Base-by-base conservation (phyloP, 2,797 vertebrate genomes). In the Myotis findleyi region DNA sequence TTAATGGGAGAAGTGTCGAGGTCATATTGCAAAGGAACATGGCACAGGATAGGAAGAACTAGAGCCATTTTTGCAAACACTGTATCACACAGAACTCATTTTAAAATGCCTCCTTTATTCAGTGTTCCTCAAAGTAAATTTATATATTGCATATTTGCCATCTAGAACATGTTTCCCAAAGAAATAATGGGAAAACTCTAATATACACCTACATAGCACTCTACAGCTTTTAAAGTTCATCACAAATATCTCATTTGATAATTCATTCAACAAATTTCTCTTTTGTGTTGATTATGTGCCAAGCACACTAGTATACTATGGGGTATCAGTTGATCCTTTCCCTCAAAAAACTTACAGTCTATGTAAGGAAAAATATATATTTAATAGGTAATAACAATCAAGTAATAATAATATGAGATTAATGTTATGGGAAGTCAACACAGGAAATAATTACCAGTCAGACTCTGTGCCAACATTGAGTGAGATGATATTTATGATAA, bases 221-320 rank as follows among this genome's bases (percentile, higher is more conserved):
- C 66, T 83, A 84, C 0, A 71, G 25, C 69, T 88, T 91, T 71
- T 64, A 90, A 96, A 86, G 7, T 68, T 66, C 47, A 76, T 86
- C 23, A 71, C 44, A 87, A 87, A 92, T 68, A 82, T 73, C 64
- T 95, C 41, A 41, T 66, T 87, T 84, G 51, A 47, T 72, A 95
- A 47, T 55, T 92, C 51, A 89, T 73, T 87, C 66, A 84, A 51
- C 23, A 93, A 71, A 73, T 90, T 88, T 83, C 36, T 92, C 90
- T 55, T 84, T 44, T 36, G 36, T 62, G 8, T 14, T 27, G 49
- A 49, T 79, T 73, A 73, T 59, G 27, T 88, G 51, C 51, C 51
- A 94, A 95, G 36, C 7, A 87, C 53, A 55, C 59, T 73, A 49
- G 90, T 83, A 87, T 30, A 10, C 21, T 96, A 13, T 55, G 13